These are phyloP conservation scores for Triplophysa tibetana DNA, from an alignment of 2,113 vertebrate species.

Conservation along the genomic window DNA sequence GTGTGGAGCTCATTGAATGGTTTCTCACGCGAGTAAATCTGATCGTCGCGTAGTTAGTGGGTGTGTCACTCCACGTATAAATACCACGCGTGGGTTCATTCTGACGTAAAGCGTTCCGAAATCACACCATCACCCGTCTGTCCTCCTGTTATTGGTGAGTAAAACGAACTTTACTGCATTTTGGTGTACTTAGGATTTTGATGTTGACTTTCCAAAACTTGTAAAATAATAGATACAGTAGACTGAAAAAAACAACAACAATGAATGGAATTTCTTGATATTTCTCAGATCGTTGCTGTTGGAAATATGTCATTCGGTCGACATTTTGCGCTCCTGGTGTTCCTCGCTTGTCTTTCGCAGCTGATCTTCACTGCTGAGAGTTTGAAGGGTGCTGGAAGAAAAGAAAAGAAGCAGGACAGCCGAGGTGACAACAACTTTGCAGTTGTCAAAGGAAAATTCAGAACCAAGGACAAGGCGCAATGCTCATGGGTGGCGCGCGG, in stretches of 20 bases:
- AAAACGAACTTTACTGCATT: background rate
- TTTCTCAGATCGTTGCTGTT: background rate
- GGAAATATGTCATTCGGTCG: conserved; percentile 63
- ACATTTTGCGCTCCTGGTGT: conserved; percentile 66
- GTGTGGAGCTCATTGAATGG: conserved; percentile 50
- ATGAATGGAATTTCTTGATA: background rate
- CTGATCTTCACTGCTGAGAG: conserved; percentile 64
- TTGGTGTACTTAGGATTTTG: background rate
- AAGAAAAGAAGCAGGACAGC: conserved; percentile 45
- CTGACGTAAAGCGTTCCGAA: conserved; percentile 34
- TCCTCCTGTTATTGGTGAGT: conserved; percentile 20
- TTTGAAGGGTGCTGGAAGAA: conserved; percentile 58
- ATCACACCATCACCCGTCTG: conserved; percentile 35
- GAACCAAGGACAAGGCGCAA: conserved; percentile 64
- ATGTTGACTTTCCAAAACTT: background rate
- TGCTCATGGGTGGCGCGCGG: conserved; percentile 76
- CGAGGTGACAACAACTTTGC: background rate
- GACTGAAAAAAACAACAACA: too few relatives aligned
- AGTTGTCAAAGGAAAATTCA: conserved; percentile 73
- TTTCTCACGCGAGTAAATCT: background rate
- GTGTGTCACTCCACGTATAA: conserved; percentile 76
- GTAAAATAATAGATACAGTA: too few relatives aligned
- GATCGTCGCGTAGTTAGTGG: conserved; percentile 55
- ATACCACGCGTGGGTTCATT: conserved; percentile 53
- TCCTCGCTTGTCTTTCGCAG: conserved; percentile 71